Base-by-base conservation (phyloP, 1,140 invertebrate genomes). In the Orussus abietinus region DNA sequence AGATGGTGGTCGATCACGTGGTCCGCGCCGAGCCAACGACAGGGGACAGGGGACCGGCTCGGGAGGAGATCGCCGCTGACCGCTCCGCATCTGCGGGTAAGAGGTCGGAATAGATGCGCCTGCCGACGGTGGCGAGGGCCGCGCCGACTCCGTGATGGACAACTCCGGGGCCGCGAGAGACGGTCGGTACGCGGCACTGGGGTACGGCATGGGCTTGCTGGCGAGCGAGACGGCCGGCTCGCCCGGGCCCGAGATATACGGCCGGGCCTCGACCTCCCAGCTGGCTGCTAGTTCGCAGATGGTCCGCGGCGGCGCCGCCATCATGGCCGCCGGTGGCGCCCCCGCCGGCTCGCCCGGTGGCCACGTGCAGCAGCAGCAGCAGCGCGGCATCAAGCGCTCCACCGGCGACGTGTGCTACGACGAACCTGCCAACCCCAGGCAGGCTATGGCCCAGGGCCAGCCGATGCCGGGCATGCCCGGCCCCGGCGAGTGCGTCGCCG, bases 191-290 rank as follows among this genome's bases (percentile, higher is more conserved):
- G 54, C 61, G 38, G 85, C 83, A 75, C 80, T 88, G 75, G 81
- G 83, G 66, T 89, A 88, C 75, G 82, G 81, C 66, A 88, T 89
- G 83, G 84, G 85, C 59, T 76, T 88, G 58, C 77, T 88, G 60
- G 79, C 80, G 49, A 80, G 83, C 59, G 85, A 88, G n/a, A n/a
- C n/a, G n/a, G n/a, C n/a, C n/a, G n/a, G n/a, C n/a, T n/a, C 59
- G 72, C 76, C 47, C 77, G 81, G n/a, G 58, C 75, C 82, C 47
- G 85, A 88, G 59, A 85, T 88, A 64, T 88, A 88, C 70, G 82
- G 81, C 46, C 78, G 78, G 53, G 77, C 80, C 40, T 74, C 74
- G 39, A 77, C 75, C 51, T 58, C 74, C 67, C 63, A 80, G 76
- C 51, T 75, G 78, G 58, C 81, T 80, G 49, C 80, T 77, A 26